phyloP scores from a whole-genome alignment of 2,797 vertebrate species.

The Sciurus carolinensis region DNA sequence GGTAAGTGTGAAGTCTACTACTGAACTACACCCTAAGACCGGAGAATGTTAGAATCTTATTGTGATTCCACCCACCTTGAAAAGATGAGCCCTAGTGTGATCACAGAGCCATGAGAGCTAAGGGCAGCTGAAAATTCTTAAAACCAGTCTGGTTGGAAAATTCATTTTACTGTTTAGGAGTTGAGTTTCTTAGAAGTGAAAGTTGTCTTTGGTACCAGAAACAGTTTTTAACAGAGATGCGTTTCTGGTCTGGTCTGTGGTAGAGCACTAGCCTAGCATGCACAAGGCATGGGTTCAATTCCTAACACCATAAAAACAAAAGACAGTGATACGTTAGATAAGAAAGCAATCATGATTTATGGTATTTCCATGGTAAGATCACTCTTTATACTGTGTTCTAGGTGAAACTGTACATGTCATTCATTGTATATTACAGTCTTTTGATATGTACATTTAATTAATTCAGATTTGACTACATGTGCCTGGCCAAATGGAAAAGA shows the following conservation, averaged over 20 bases:
- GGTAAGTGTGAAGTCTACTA: background rate
- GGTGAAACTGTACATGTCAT: background rate
- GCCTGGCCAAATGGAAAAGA: background rate
- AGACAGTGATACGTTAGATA: background rate
- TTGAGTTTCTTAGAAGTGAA: background rate
- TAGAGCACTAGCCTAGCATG: background rate
- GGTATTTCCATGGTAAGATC: background rate
- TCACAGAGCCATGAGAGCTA: background rate
- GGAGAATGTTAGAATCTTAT: background rate
- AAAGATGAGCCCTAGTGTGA: background rate
- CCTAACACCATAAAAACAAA: background rate
- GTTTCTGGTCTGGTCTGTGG: background rate
- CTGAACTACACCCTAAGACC: background rate
- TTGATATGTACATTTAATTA: conserved; percentile 8
- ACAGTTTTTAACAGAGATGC: background rate
- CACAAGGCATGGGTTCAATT: background rate
- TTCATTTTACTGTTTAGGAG: background rate
- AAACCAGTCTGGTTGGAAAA: background rate
- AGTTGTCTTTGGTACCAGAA: conserved; percentile 31
- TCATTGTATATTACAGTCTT: background rate
- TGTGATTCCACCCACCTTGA: background rate
- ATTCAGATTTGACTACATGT: background rate
- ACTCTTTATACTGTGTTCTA: background rate
- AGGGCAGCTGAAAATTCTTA: background rate
- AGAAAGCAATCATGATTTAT: background rate